Percentiles rank a stretch among this genome's conserved stretches.
phyloP scores from a whole-genome alignment of 1,140 invertebrate species.

The Atta cephalotes region DNA sequence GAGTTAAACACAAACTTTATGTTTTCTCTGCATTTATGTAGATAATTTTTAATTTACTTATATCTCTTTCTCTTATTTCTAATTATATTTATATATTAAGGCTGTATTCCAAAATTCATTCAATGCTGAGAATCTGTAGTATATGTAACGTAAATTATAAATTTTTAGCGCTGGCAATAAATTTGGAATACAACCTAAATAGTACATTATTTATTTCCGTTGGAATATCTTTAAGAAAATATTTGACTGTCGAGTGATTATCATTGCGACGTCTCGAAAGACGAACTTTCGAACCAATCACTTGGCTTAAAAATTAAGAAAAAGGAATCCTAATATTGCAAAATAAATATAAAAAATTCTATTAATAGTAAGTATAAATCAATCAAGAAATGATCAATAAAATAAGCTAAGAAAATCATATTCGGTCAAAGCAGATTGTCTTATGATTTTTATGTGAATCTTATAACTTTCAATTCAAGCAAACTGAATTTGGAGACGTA shows the following conservation, averaged over 20 bases:
- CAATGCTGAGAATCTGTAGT: too few species aligned
- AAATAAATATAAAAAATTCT: conserved; percentile 30
- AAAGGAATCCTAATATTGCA: neutral
- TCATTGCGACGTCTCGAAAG: neutral
- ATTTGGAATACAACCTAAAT: neutral
- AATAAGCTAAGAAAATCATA: too few species aligned
- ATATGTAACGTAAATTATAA: too few species aligned
- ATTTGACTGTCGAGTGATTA: conserved; percentile 27
- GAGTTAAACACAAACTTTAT: neutral
- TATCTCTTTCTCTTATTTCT: too few species aligned
- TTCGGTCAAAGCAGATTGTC: too few species aligned
- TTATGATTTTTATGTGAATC: too few species aligned
- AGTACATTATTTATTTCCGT: neutral
- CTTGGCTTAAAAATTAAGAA: neutral
- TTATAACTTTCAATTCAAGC: too few species aligned
- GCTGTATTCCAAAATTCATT: too few species aligned
- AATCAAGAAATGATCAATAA: too few species aligned
- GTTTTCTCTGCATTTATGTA: neutral
- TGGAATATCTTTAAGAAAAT: neutral
- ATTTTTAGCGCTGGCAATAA: too few species aligned
- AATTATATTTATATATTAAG: too few species aligned
- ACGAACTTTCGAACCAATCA: neutral
- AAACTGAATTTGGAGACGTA: too few species aligned
- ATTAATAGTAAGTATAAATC: neutral
- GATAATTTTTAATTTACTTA: neutral